A percentile compares a stretch with the other conserved stretches of the same genome.
phyloP scores from a whole-genome alignment of 2,113 vertebrate species.

The Megaptera novaeangliae region DNA sequence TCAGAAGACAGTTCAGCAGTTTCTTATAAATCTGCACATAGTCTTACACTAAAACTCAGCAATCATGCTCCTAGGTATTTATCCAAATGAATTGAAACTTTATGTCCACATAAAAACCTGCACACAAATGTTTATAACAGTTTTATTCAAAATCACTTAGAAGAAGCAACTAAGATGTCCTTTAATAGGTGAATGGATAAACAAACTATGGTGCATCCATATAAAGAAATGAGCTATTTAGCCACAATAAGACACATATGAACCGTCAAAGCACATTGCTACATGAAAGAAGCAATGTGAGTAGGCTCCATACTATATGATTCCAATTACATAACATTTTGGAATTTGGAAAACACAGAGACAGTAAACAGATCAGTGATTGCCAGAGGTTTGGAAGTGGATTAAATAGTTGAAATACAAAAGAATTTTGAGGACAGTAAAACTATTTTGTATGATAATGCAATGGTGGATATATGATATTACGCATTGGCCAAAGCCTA shows the following conservation, averaged over 20 bases:
- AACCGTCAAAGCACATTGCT: not conserved
- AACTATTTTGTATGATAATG: not conserved
- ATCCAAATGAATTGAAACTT: not conserved
- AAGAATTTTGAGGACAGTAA: not conserved
- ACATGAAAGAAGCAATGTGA: not conserved
- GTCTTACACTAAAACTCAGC: not conserved
- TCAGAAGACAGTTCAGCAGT: not conserved
- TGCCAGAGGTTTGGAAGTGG: not conserved
- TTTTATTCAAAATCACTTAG: slow-evolving; percentile 1
- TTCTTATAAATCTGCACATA: not conserved
- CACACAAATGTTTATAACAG: not conserved
- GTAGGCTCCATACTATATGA: not conserved
- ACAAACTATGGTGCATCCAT: not conserved
- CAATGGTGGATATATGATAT: not conserved
- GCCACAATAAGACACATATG: not conserved
- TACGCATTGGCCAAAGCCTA: not conserved
- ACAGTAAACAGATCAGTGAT: not conserved
- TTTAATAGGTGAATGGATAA: not conserved
- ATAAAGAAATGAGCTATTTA: not conserved
- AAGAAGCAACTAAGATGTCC: not conserved
- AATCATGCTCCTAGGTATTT: not conserved
- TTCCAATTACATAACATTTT: not conserved
- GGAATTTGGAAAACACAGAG: not conserved
- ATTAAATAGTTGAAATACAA: not conserved
- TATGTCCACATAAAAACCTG: not conserved